Conservation (phyloP, 2,113 vertebrate genomes). For the Gorilla gorilla region DNA sequence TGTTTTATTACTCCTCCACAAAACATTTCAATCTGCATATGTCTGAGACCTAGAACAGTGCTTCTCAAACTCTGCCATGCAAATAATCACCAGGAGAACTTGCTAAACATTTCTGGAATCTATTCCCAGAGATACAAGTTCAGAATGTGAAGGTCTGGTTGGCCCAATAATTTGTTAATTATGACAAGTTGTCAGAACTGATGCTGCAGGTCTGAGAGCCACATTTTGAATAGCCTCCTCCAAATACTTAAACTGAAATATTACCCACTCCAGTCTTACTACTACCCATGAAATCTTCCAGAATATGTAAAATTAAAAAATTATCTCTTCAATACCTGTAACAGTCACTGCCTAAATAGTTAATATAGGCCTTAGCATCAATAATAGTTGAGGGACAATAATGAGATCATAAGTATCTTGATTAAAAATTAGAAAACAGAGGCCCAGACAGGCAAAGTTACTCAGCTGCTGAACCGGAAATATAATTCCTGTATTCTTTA, state of each 20-base stretch:
- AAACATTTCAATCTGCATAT: conserved; percentile 8
- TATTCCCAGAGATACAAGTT: not conserved
- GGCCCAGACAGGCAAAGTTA: not conserved
- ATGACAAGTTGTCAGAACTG: not conserved
- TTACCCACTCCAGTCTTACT: conserved; percentile 4
- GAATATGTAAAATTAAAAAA: conserved; percentile 13
- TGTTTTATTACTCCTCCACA: not conserved
- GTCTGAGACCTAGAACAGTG: not conserved
- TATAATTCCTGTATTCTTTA: conserved; percentile 23
- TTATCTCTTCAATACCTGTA: not conserved
- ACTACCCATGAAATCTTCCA: not conserved
- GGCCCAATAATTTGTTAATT: not conserved
- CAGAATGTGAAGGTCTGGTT: not conserved
- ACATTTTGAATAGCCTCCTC: not conserved
- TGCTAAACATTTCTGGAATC: not conserved
- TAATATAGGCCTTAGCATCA: not conserved
- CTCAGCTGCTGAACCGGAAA: not conserved
- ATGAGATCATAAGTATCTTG: not conserved
- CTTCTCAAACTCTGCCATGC: not conserved
- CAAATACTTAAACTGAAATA: conserved; percentile 7
- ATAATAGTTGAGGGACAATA: not conserved
- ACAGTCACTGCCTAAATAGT: not conserved
- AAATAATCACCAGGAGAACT: not conserved
- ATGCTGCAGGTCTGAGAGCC: not conserved
- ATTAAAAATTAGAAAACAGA: conserved; percentile 52